These are phyloP conservation scores for Tetragnatha versicolor DNA, from an alignment of 1,140 invertebrate species.

Conservation along the genomic window DNA sequence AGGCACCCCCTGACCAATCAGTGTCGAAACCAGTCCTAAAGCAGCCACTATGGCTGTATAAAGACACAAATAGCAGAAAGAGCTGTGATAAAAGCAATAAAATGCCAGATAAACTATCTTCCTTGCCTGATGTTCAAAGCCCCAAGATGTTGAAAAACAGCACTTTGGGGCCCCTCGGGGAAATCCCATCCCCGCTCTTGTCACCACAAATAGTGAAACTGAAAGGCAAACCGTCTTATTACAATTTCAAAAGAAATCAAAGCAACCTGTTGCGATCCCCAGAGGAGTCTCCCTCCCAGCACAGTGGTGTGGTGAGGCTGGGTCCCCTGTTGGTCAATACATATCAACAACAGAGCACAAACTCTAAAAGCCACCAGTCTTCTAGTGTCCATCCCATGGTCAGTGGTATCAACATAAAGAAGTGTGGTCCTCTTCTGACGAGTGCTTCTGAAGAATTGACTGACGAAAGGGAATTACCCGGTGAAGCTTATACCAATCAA, in stretches of 20 bases:
- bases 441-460: constrained; percentile 5
- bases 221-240: not conserved
- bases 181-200: not conserved
- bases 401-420: constrained; percentile 40
- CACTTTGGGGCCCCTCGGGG: not conserved
- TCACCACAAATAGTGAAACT: constrained; percentile 16
- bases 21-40: not conserved
- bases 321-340: too few relatives aligned
- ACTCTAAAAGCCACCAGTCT: not conserved
- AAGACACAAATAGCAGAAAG: constrained; percentile 3
- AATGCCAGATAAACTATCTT: not conserved
- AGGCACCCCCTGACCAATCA: not conserved
- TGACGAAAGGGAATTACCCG: constrained; percentile 36
- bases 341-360: constrained; percentile 36
- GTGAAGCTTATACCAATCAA: not conserved
- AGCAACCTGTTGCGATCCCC: constrained; percentile 8
- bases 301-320: too few relatives aligned
- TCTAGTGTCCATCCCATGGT: constrained; percentile 12
- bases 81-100: constrained; percentile 1
- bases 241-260: not conserved
- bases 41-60: constrained; percentile 7
- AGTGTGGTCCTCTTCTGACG: constrained; percentile 29
- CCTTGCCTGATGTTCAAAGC: not conserved
- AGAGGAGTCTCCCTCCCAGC: too few relatives aligned
- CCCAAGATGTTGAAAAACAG: not conserved